Percentiles rank a stretch among this genome's conserved stretches.
phyloP scores from a whole-genome alignment of 1,140 invertebrate species.

The Holotrichia oblita region DNA sequence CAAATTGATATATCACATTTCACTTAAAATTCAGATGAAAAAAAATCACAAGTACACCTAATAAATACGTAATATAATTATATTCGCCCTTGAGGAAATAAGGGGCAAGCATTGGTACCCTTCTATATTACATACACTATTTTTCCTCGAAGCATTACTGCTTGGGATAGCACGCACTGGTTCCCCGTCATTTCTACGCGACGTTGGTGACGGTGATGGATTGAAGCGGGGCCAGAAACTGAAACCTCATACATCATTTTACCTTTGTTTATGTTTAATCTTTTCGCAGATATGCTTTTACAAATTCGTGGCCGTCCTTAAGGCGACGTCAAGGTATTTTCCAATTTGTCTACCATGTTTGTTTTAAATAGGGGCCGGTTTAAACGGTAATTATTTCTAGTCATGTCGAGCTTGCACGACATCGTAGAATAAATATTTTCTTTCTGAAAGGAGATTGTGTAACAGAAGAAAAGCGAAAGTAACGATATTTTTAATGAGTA shows the following conservation, averaged over 20 bases:
- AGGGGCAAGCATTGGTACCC: not conserved
- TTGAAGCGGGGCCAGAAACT: constrained; percentile 45
- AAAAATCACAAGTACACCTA: too few relatives aligned
- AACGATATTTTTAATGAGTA: too few relatives aligned
- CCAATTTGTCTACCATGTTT: constrained; percentile 24
- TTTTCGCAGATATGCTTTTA: constrained; percentile 49
- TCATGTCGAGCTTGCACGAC: not conserved
- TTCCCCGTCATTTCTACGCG: constrained; percentile 7
- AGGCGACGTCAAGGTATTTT: constrained; percentile 39
- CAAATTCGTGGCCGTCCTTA: constrained; percentile 45
- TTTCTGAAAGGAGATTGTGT: not conserved
- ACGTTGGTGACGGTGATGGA: constrained; percentile 52
- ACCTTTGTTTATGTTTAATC: constrained; percentile 56
- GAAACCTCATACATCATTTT: constrained; percentile 57
- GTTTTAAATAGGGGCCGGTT: not conserved
- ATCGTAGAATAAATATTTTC: constrained; percentile 6
- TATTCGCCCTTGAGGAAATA: constrained; percentile 16
- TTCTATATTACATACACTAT: not conserved
- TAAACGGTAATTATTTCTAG: constrained; percentile 26
- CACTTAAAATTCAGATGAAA: too few relatives aligned
- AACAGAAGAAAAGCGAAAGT: not conserved
- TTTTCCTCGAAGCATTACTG: not conserved
- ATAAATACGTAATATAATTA: constrained; percentile 26
- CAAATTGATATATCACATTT: too few relatives aligned
- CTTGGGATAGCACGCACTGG: not conserved